Evolutionary conservation across 2,797 vertebrate species (phyloP).

Genomic region (Podargus strigoides): DNA sequence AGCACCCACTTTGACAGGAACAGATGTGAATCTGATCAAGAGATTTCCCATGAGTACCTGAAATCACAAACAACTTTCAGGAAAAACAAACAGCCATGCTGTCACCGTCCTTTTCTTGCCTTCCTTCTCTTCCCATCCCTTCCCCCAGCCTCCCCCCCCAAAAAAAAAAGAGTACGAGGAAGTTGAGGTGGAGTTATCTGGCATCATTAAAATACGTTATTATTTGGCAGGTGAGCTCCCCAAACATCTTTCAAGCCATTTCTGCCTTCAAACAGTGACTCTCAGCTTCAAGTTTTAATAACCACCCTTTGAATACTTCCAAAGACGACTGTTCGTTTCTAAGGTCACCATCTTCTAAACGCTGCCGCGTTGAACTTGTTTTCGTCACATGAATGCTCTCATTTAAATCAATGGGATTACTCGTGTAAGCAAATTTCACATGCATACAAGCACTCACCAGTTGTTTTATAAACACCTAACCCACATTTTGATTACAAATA

Average conservation of each 20-base stretch:
- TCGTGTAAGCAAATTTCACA: conserved; percentile 27
- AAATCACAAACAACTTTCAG: conserved; percentile 99
- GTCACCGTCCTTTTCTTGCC: conserved; percentile 70
- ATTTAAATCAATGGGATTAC: conserved; percentile 46
- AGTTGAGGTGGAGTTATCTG: conserved; percentile 52
- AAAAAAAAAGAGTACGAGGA: conserved; percentile 40
- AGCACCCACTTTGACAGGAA: conserved; percentile 99
- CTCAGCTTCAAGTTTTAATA: conserved; percentile 18
- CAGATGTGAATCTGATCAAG: conserved; percentile 99
- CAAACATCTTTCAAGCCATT: background rate
- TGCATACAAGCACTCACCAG: background rate
- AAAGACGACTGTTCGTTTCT: background rate
- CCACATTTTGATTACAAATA: conserved; percentile 46
- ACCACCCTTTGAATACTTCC: conserved; percentile 1
- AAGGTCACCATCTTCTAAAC: conserved; percentile 47
- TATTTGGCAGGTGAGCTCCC: conserved; percentile 27
- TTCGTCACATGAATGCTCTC: conserved; percentile 33
- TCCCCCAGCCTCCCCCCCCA: background rate
- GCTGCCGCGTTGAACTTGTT: background rate
- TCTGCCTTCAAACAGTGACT: conserved; percentile 1
- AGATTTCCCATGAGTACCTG: conserved; percentile 99
- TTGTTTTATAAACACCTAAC: conserved; percentile 38
- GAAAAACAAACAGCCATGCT: conserved; percentile 98
- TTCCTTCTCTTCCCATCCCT: conserved; percentile 40
- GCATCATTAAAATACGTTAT: background rate